Conservation (phyloP, 2,797 vertebrate genomes). For the Takifugu ocellatus region DNA sequence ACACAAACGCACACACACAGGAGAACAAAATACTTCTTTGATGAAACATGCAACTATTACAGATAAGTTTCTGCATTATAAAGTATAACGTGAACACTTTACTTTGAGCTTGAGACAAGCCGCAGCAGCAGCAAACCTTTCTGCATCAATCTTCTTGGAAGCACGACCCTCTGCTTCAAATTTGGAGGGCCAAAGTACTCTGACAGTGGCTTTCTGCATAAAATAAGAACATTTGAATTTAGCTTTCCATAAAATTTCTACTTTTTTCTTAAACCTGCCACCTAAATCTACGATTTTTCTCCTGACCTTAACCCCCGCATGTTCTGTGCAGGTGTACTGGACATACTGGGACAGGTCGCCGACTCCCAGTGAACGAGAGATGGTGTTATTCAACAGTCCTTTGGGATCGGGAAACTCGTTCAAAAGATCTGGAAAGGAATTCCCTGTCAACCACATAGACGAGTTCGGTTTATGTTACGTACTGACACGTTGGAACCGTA, state of each 20-base stretch:
- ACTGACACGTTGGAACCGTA: background rate
- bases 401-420: constrained; percentile 92
- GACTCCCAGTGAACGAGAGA: constrained; percentile 82
- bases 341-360: constrained; percentile 81
- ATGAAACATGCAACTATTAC: background rate
- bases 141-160: constrained; percentile 84
- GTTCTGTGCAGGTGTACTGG: constrained; percentile 84
- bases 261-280: accelerated
- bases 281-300: too few relatives aligned
- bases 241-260: background rate
- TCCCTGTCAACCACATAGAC: constrained; percentile 28
- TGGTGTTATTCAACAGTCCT: constrained; percentile 80
- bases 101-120: constrained; percentile 90
- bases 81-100: constrained; percentile 3
- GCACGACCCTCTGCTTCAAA: constrained; percentile 88
- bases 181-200: constrained; percentile 86
- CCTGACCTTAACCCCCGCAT: constrained; percentile 83
- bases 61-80: background rate
- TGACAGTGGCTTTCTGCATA: constrained; percentile 85
- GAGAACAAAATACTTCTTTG: too few relatives aligned
- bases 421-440: constrained; percentile 51
- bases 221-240: background rate
- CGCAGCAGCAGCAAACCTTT: constrained; percentile 86
- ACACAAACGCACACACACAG: too few relatives aligned
- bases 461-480: too few relatives aligned